A percentile compares a stretch with the other conserved stretches of the same genome.
Conservation (phyloP, 1,140 invertebrate species). For the Drosophila ironensis region DNA sequence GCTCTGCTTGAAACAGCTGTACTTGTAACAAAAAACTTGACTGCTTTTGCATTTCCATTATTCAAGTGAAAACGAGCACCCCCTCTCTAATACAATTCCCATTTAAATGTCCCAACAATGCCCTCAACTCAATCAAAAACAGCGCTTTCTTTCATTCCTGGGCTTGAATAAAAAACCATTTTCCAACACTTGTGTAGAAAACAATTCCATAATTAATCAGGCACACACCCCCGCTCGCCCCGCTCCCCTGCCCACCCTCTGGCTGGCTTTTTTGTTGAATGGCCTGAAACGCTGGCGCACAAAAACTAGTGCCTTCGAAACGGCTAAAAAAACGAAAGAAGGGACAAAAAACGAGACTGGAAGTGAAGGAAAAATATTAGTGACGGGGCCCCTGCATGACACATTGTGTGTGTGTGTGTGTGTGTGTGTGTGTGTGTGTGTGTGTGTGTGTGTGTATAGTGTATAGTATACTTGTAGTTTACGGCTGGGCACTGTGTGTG, state of each 20-base stretch:
- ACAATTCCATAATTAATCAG: constrained; percentile 25
- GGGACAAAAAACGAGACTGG: background rate
- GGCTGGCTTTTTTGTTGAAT: too few species aligned
- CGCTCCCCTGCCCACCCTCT: too few species aligned
- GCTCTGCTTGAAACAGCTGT: too few species aligned
- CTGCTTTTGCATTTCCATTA: background rate
- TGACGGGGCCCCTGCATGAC: constrained; percentile 35
- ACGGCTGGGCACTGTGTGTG: too few species aligned
- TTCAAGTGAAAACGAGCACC: background rate
- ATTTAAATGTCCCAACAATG: background rate
- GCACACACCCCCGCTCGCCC: background rate
- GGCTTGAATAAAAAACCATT: constrained; percentile 1
- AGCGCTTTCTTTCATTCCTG: background rate
- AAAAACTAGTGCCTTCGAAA: constrained; percentile 9
- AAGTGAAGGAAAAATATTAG: constrained; percentile 13
- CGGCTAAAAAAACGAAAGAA: background rate
- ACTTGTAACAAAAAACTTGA: too few species aligned
- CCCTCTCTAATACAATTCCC: background rate
- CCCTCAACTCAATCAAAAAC: background rate
- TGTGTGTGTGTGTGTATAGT: constrained; percentile 6
- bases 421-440: background rate
- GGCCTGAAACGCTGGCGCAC: constrained; percentile 1
- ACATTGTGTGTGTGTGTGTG: constrained; percentile 13
- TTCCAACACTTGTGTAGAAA: constrained; percentile 23
- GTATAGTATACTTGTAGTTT: too few species aligned